These are phyloP conservation scores for Planiliza haematocheilus DNA, from an alignment of 2,113 vertebrate genomes.

Conservation along the genomic window DNA sequence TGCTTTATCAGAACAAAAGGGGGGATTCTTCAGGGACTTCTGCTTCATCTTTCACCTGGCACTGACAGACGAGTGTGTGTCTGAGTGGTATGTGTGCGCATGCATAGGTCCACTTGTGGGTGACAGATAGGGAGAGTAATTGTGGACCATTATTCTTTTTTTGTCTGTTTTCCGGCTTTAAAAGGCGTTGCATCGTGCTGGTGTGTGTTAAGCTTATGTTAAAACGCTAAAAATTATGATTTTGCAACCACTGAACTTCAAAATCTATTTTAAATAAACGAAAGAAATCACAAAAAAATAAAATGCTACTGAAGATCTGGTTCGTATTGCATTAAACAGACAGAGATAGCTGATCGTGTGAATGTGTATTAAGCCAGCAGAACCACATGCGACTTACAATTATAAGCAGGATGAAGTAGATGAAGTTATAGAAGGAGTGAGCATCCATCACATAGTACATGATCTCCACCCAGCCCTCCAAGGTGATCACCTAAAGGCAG, in stretches of 20 bases:
- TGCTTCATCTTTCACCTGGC: constrained; percentile 18
- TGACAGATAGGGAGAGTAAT: neutral
- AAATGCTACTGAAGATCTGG: no score
- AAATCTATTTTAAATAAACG: no score
- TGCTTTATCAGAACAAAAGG: constrained; percentile 44
- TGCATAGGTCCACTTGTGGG: neutral
- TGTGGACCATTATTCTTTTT: neutral
- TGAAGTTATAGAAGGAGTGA: constrained; percentile 99
- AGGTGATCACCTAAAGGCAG: constrained; percentile 90
- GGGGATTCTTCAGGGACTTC: constrained; percentile 38
- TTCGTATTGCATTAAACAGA: no score
- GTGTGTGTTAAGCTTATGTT: neutral
- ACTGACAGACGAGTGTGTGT: constrained; percentile 8
- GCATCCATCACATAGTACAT: constrained; percentile 99
- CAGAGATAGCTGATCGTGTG: no score
- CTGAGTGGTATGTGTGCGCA: neutral
- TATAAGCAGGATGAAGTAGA: constrained; percentile 98
- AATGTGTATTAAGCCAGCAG: no score
- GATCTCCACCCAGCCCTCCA: constrained; percentile 99
- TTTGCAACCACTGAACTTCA: no score
- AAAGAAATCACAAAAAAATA: no score
- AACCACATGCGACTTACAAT: constrained; percentile 88
- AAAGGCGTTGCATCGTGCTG: neutral
- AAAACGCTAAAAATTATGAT: neutral
- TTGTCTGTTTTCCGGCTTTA: neutral